Evolutionary conservation across 2,888 invertebrate genomes (phyloP).

Genomic region (Celastrina argiolus): DNA sequence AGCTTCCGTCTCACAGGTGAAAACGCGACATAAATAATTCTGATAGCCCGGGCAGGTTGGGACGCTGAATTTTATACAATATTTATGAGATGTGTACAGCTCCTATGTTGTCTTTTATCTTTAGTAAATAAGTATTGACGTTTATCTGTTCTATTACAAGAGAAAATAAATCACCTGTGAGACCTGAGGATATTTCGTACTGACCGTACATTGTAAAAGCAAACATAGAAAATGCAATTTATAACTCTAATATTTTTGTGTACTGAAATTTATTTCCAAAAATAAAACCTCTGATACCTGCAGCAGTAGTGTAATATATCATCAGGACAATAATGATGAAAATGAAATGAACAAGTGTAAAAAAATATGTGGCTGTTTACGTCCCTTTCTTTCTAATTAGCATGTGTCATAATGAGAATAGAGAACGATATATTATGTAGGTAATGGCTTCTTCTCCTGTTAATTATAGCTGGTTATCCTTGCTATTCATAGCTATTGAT

Average conservation of each 20-base stretch:
- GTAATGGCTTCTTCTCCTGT: too few species aligned
- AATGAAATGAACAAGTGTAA: too few species aligned
- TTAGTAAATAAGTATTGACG: constrained; percentile 20
- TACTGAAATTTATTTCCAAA: too few species aligned
- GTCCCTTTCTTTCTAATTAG: too few species aligned
- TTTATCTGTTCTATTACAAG: constrained; percentile 18
- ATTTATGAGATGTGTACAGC: constrained; percentile 8
- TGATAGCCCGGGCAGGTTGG: constrained; percentile 16
- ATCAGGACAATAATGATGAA: too few species aligned
- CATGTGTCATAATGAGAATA: too few species aligned
- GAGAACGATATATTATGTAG: too few species aligned
- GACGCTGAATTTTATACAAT: constrained; percentile 17
- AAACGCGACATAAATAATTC: constrained; percentile 22
- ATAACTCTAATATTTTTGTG: background rate
- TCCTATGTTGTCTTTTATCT: constrained; percentile 13
- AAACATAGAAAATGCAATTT: background rate
- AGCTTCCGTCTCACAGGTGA: constrained; percentile 20
- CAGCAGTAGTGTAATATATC: too few species aligned
- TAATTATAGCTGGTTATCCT: too few species aligned
- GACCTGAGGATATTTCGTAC: background rate
- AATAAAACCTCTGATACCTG: too few species aligned
- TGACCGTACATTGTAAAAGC: background rate
- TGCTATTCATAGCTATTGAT: too few species aligned
- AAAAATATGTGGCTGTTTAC: too few species aligned
- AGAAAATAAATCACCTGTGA: constrained; percentile 3